A percentile compares a stretch with the other conserved stretches of the same genome.
These are phyloP conservation scores for Rhinogobius similis DNA, from an alignment of 2,113 vertebrate genomes.

Conservation along the genomic window DNA sequence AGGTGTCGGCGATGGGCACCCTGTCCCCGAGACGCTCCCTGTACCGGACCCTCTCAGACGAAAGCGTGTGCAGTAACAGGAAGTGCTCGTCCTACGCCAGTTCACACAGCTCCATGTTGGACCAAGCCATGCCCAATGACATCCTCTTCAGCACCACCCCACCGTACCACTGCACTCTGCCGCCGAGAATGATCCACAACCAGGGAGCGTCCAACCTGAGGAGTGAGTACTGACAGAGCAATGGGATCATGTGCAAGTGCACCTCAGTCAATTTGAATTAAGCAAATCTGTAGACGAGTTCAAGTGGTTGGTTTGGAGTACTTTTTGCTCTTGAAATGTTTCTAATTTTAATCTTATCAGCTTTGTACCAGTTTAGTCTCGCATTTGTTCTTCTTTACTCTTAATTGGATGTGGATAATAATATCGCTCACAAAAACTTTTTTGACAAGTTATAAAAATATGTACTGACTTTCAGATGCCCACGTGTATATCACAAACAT, in stretches of 20 bases:
- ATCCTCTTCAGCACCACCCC: constrained; percentile 96
- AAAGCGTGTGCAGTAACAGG: constrained; percentile 91
- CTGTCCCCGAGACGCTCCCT: constrained; percentile 85
- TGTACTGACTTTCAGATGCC: too few species aligned
- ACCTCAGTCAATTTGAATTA: not conserved
- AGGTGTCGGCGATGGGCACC: constrained; percentile 84
- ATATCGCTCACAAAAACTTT: too few species aligned
- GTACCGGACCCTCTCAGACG: constrained; percentile 92
- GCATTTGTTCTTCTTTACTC: too few species aligned
- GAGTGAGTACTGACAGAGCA: constrained; percentile 80
- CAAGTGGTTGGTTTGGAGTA: not conserved
- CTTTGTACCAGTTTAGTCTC: not conserved
- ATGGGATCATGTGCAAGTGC: not conserved
- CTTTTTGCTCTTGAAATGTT: too few species aligned
- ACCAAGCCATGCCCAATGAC: constrained; percentile 91
- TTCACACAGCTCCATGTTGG: constrained; percentile 91
- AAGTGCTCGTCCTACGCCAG: constrained; percentile 88
- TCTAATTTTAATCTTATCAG: too few species aligned
- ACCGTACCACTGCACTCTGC: constrained; percentile 89
- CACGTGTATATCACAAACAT: too few species aligned
- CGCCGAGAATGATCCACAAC: constrained; percentile 83
- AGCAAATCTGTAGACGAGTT: not conserved
- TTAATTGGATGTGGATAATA: too few species aligned
- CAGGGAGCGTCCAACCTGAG: constrained; percentile 83
- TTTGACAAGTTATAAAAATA: too few species aligned